phyloP scores from a whole-genome alignment of 2,113 vertebrate genomes.

The Syngnathus floridae region DNA sequence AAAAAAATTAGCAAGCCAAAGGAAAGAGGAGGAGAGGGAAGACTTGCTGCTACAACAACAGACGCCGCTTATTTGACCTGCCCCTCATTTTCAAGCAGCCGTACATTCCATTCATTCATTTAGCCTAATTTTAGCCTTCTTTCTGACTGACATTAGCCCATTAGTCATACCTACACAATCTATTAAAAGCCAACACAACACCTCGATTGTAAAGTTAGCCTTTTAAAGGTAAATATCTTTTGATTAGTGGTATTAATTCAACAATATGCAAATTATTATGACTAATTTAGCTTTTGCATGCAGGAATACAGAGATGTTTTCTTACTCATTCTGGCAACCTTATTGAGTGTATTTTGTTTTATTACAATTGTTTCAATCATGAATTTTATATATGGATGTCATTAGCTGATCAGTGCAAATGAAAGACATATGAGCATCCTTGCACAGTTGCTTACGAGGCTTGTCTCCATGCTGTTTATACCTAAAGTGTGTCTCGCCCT shows the following conservation, averaged over 20 bases:
- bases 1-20: conserved; percentile 36
- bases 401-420: neutral
- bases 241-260: neutral
- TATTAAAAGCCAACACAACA: neutral
- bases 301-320: neutral
- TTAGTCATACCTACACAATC: neutral
- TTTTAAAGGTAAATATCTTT: neutral
- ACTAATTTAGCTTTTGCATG: neutral
- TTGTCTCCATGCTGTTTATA: conserved; percentile 4
- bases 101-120: conserved; percentile 32
- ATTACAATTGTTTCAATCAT: neutral
- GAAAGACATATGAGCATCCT: neutral
- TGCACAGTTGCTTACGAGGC: neutral
- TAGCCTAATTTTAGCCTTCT: neutral
- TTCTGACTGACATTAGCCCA: neutral
- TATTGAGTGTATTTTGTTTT: neutral
- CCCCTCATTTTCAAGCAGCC: neutral
- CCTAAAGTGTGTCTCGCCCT: conserved; percentile 2
- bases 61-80: conserved; percentile 22
- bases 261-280: neutral
- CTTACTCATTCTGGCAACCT: neutral
- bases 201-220: neutral
- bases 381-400: neutral
- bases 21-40: conserved; percentile 12
- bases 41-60: conserved; percentile 14